Evolutionary conservation across 2,113 vertebrate genomes (phyloP).

Genomic region (Phylloscopus trochiloides): DNA sequence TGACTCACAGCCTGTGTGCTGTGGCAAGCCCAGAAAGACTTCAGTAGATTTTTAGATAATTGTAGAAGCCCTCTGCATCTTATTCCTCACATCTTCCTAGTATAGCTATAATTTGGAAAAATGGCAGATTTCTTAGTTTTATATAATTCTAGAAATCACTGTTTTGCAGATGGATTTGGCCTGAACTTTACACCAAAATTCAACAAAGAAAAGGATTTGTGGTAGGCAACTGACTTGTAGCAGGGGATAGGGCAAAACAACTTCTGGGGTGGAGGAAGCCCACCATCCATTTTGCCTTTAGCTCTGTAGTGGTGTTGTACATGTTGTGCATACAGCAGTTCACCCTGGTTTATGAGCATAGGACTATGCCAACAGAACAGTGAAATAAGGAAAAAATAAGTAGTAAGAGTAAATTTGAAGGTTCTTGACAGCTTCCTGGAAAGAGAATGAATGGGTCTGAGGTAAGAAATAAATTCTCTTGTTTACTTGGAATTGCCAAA

Average conservation of each 20-base stretch:
- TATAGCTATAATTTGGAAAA: not conserved
- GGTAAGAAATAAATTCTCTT: not conserved
- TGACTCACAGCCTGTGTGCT: conserved; percentile 22
- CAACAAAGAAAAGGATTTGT: not conserved
- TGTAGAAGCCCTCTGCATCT: not conserved
- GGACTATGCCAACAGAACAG: not conserved
- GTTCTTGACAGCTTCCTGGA: not conserved
- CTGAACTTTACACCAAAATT: not conserved
- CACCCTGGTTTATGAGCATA: not conserved
- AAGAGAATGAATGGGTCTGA: not conserved
- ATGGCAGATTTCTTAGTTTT: not conserved
- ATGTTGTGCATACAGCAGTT: not conserved
- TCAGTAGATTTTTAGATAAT: not conserved
- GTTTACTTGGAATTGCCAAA: not conserved
- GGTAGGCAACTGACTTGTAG: not conserved
- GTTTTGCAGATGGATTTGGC: not conserved
- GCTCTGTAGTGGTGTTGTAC: not conserved
- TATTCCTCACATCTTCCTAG: not conserved
- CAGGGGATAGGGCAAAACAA: not conserved
- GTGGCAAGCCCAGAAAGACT: not conserved
- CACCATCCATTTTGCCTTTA: not conserved
- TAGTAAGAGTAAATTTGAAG: not conserved
- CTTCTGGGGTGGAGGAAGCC: not conserved
- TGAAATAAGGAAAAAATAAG: not conserved
- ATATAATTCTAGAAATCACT: not conserved